These are phyloP conservation scores for Pseudochirops corinnae DNA, from an alignment of 2,797 vertebrate species.

Conservation along the genomic window DNA sequence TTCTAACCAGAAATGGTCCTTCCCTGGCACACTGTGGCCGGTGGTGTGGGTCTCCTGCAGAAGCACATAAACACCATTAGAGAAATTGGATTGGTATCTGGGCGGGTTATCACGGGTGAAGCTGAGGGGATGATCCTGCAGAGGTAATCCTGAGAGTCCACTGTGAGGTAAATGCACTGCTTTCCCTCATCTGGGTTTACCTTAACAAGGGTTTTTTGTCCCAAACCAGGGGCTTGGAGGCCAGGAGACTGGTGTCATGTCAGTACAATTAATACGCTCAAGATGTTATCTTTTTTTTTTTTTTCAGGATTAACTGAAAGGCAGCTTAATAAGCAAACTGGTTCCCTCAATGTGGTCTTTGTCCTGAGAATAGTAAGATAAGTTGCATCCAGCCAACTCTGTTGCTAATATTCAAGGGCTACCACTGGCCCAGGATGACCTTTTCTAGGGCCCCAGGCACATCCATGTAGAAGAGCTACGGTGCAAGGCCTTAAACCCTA, in stretches of 20 bases:
- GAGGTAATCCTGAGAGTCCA: not conserved
- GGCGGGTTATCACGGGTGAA: constrained; percentile 69
- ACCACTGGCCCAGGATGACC: constrained; percentile 45
- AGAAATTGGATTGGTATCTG: constrained; percentile 75
- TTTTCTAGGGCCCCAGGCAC: not conserved
- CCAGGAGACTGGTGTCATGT: constrained; percentile 71
- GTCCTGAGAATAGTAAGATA: constrained; percentile 43
- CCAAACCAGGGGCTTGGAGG: constrained; percentile 56
- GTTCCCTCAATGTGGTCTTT: not conserved
- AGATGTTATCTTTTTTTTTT: constrained; percentile 20
- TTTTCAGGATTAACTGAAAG: constrained; percentile 51
- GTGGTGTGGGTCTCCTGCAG: not conserved
- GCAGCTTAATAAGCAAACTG: not conserved
- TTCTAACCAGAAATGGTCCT: not conserved
- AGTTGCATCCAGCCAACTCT: constrained; percentile 35
- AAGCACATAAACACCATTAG: constrained; percentile 67
- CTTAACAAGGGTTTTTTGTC: constrained; percentile 66
- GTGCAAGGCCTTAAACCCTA: not conserved
- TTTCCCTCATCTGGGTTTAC: constrained; percentile 66
- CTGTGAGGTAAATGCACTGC: constrained; percentile 46
- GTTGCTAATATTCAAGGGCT: not conserved
- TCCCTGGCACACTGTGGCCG: too few species aligned
- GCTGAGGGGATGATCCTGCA: not conserved
- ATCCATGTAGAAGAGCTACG: not conserved
- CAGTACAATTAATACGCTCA: constrained; percentile 40